Evolutionary conservation across 2,797 vertebrate species (phyloP), one percentile per base, ranked within the genome.

Genomic region (Coendou prehensilis): DNA sequence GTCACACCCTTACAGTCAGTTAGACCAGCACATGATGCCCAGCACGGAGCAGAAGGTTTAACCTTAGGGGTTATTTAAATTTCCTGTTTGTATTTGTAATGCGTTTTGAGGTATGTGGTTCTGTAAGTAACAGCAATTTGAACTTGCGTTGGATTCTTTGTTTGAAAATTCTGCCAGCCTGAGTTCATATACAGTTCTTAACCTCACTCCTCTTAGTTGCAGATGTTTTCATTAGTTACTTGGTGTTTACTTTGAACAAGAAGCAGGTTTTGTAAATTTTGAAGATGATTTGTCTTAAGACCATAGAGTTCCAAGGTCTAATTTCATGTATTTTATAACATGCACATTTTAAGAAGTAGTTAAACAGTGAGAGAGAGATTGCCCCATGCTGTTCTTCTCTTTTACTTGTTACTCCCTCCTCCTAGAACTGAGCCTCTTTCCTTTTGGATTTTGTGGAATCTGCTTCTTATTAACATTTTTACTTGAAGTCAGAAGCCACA

Each of bases 401-500:
- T 57, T 52, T 9, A 10, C 63, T 8, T n/a, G 8, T 14, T 2
- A 11, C 11, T 4, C 76, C 90, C 30, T 45, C 37, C 45, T 63
- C 69, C 71, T 54, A 79, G 89, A 78, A 26, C 56, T 4, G 78
- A 81, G 28, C 14, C 0, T 78, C 61, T 84, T 76, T 87, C 37
- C 11, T 84, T 59, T 92, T 63, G 56, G 64, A 64, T 47, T 92
- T 90, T 57, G 17, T 85, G 80, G 91, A 95, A 87, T 79, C 79
- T 80, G 11, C 64, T 93, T 81, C 56, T 90, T 10, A 82, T 80
- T 64, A 33, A 73, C 2, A 4, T 45, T 88, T 89, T 89, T 67
- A 13, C 67, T 87, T 85, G 92, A 91, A 94, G 67, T 84, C 33
- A 9, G 91, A 94, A 93, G 81, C 61, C 73, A 69, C 78, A 57